Evolutionary conservation across 2,888 invertebrate species (phyloP).

Genomic region (Cosmopolites sordidus): DNA sequence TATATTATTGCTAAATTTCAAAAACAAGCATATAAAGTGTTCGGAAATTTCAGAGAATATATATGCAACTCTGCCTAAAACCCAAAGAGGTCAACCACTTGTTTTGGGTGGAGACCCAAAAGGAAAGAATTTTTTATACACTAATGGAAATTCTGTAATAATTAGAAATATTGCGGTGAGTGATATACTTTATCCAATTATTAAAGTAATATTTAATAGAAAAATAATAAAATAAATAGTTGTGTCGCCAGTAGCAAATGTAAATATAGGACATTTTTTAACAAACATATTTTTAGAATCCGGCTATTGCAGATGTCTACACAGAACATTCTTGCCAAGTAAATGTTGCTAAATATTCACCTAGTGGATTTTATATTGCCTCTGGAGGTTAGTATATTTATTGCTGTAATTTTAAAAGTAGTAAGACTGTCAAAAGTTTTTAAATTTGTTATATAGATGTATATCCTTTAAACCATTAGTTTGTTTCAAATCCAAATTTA

Average conservation of each 20-base stretch:
- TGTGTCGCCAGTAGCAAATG: background rate
- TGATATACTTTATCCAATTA: constrained; percentile 18
- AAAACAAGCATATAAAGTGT: too few species aligned
- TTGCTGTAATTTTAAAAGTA: too few species aligned
- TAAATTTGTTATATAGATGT: too few species aligned
- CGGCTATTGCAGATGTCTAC: constrained; percentile 90
- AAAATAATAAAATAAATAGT: background rate
- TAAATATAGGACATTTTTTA: background rate
- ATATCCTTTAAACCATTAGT: too few species aligned
- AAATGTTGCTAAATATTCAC: constrained; percentile 96
- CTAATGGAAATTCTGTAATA: constrained; percentile 96
- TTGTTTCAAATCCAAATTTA: too few species aligned
- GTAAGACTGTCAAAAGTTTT: too few species aligned
- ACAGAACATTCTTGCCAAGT: constrained; percentile 95
- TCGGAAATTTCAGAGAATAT: constrained; percentile 67
- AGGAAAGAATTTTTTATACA: constrained; percentile 93
- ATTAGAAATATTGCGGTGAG: constrained; percentile 90
- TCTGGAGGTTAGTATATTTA: constrained; percentile 75
- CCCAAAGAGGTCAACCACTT: constrained; percentile 89
- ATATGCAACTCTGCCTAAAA: constrained; percentile 91
- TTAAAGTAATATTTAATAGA: background rate
- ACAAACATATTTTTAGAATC: constrained; percentile 60
- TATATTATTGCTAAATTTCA: constrained; percentile 18
- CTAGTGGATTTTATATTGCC: constrained; percentile 96
- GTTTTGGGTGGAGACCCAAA: constrained; percentile 95